Base-by-base conservation (phyloP, 2,113 vertebrate species). In the Melospiza georgiana region DNA sequence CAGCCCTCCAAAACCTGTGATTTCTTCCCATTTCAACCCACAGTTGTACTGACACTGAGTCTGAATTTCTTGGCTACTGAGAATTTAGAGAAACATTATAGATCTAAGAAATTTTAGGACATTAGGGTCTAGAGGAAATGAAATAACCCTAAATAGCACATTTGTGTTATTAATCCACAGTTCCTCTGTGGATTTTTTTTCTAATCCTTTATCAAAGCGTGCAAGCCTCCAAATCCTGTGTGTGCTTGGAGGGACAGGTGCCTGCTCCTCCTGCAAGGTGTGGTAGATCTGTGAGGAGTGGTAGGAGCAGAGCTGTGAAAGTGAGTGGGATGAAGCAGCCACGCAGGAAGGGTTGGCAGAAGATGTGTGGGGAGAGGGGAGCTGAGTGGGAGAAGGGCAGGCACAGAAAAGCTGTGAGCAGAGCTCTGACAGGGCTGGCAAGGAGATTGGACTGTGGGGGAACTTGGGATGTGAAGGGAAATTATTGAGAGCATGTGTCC, bases 91-190 rank as follows among this genome's bases (percentile, higher is more conserved):
- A 94, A 94, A 72, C 51, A 2, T 21, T 54, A 11, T 17, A 58
- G 57, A 87, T 96, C 94, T 89, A 88, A 97, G 87, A 94, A 86
- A 92, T 83, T 88, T 81, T 74, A 65, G 79, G 43, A 5, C 63
- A 74, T 22, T 33, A 65, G 65, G 27, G 63, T 59, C 37, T 44
- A 82, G 84, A 94, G 92, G 92, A 96, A 94, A 93, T 69, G 22
- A 96, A 95, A 74, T 94, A 89, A 48, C 27, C 22, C 23, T 41
- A 46, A 68, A 17, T 28, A 23, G 3, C 46, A 43, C 44, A 13
- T 89, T 33, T 62, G 9, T 14, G 39, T 39, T 39, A 39, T 39
- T 39, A 39, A 39, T 39, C 39, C 39, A 58, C 43, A 84, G 3
- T 41, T 90, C n/a, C 18, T 76, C 17, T 1, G 0, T 57, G 43